phyloP scores from a whole-genome alignment of 1,140 invertebrate species.

The Zaprionus tsacasi region DNA sequence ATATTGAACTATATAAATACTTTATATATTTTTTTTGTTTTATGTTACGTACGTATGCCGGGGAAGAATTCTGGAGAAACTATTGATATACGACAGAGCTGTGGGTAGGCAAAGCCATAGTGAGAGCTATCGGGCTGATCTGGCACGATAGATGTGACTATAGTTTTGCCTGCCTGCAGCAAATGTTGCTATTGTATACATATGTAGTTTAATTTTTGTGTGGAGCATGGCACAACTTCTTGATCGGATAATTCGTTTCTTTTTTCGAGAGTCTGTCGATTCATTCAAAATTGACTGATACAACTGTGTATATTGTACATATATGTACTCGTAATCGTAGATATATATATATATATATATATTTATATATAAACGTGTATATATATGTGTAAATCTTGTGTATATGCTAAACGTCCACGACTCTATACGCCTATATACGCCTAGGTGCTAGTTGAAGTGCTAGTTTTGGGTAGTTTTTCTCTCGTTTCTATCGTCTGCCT shows the following conservation, averaged over 20 bases:
- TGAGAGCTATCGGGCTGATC: background rate
- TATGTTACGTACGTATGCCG: slow-evolving; percentile 56
- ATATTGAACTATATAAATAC: slow-evolving; percentile 82
- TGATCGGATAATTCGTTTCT: slow-evolving; percentile 20
- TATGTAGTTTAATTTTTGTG: slow-evolving; percentile 29
- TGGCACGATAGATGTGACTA: background rate
- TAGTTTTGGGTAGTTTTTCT: slow-evolving; percentile 47
- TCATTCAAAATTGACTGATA: slow-evolving; percentile 58
- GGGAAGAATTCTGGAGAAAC: slow-evolving; percentile 66
- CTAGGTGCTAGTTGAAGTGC: slow-evolving; percentile 60
- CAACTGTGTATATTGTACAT: slow-evolving; percentile 49
- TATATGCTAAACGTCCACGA: slow-evolving; percentile 68
- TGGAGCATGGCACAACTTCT: slow-evolving; percentile 50
- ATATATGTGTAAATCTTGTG: slow-evolving; percentile 74
- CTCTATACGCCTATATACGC: slow-evolving; percentile 48
- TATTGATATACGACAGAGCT: slow-evolving; percentile 24
- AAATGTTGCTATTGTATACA: slow-evolving; percentile 21
- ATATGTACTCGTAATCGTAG: slow-evolving; percentile 43
- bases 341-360: slow-evolving; percentile 60
- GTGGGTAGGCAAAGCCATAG: background rate
- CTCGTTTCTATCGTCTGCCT: slow-evolving; percentile 12
- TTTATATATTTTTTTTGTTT: slow-evolving; percentile 39
- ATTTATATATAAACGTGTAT: slow-evolving; percentile 50
- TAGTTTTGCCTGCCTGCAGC: background rate
- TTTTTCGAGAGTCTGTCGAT: slow-evolving; percentile 44